Base-by-base conservation (phyloP, 2,113 vertebrate species). In the Colistium nudipinnis region DNA sequence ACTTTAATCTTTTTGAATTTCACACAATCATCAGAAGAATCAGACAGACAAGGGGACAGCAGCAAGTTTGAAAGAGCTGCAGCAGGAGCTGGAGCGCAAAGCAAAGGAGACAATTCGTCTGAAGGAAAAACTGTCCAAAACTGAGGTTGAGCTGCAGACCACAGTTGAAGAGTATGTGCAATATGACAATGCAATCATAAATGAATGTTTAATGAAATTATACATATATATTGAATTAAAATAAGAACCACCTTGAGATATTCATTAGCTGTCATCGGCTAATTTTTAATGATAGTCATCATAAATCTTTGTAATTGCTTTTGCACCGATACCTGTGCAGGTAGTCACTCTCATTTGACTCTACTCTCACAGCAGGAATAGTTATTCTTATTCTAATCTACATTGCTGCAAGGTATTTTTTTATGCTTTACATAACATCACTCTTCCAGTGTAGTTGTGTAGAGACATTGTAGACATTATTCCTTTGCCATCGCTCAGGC, bases 131-230 rank as follows among this genome's bases (percentile, higher is more conserved):
- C 91, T 98, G 7, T 77, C 92, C 56, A 95, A 95, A 74, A 93
- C 91, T 0, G 97, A 98, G 87, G 92, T 72, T 2, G 96, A 98
- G 24, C 95, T 98, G 38, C 91, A 93, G 70, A 92, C 84, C 53
- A 93, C 95, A 64, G 83, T 98, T n/a, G 97, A 99, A 54, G 97
- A 99, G 97, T 99, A 88, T 95, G 96, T 93, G 9, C 27, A 25
- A 3, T n/a, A 14, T 53, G 35, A 49, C 30, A 4, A 2, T 36
- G 45, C n/a, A n/a, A n/a, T n/a, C n/a, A n/a, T n/a, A n/a, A n/a
- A n/a, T n/a, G n/a, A n/a, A n/a, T n/a, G n/a, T n/a, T n/a, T n/a
- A n/a, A n/a, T n/a, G n/a, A n/a, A n/a, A n/a, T n/a, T n/a, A n/a
- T n/a, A n/a, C n/a, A n/a, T n/a, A n/a, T n/a, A n/a, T n/a, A n/a